Conservation (phyloP, 2,888 invertebrate species). For the Adelognathus sp. region DNA sequence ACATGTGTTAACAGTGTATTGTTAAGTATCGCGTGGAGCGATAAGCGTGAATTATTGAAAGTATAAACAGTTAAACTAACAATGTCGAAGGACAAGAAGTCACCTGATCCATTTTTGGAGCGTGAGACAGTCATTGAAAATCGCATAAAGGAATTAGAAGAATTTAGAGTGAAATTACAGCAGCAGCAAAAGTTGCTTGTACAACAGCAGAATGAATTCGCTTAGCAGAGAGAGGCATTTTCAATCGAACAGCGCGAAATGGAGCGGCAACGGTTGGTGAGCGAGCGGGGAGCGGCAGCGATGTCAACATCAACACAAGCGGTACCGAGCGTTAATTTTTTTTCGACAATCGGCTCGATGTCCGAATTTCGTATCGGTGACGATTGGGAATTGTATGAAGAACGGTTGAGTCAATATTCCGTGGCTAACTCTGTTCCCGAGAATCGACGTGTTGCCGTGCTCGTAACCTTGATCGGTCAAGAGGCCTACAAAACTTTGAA, state of each 20-base stretch:
- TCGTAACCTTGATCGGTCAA: slow-evolving; percentile 57
- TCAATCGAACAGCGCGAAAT: background rate
- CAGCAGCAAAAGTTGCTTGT: no score
- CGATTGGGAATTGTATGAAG: slow-evolving; percentile 60
- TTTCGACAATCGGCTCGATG: slow-evolving; percentile 22
- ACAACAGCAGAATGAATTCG: background rate
- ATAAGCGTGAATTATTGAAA: no score
- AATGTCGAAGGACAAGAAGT: no score
- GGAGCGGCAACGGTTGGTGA: no score
- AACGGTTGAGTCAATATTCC: slow-evolving; percentile 58
- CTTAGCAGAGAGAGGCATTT: background rate
- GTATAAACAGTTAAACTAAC: no score
- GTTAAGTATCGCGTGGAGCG: no score
- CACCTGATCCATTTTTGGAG: no score
- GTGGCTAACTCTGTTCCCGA: slow-evolving; percentile 57
- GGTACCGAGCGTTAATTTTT: background rate
- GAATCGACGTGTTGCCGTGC: slow-evolving; percentile 57
- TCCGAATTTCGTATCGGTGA: slow-evolving; percentile 43
- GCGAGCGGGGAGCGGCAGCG: background rate
- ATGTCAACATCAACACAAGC: background rate
- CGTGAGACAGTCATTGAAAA: no score
- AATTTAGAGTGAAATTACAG: no score
- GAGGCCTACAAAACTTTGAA: slow-evolving; percentile 59
- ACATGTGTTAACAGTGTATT: no score
- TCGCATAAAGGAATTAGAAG: no score